A percentile compares a stretch with the other conserved stretches of the same genome.
phyloP scores from a whole-genome alignment of 1,140 invertebrate genomes.

The Sitodiplosis mosellana region DNA sequence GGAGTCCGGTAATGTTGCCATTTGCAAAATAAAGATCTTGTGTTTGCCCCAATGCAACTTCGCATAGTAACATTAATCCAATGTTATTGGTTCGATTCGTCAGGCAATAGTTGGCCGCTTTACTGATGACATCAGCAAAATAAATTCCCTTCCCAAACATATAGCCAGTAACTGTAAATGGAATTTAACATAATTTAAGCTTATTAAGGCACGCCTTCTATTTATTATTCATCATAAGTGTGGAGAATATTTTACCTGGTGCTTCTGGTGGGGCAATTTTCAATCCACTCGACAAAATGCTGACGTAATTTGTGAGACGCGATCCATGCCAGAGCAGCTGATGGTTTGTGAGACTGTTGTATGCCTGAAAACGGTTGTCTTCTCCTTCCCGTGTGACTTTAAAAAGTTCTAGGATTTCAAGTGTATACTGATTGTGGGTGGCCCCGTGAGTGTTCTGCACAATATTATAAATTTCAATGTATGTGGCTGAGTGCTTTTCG shows the following conservation, averaged over 20 bases:
- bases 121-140: conserved; percentile 98
- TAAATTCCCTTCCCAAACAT: conserved; percentile 89
- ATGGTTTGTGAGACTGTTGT: conserved; percentile 64
- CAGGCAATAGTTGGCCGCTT: conserved; percentile 95
- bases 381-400: conserved; percentile 63
- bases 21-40: conserved; percentile 50
- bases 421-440: conserved; percentile 58
- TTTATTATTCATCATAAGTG: no score
- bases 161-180: conserved; percentile 68
- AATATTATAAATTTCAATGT: conserved; percentile 53
- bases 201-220: no score
- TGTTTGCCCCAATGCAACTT: conserved; percentile 90
- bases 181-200: no score
- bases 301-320: conserved; percentile 81
- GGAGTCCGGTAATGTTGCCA: conserved; percentile 56
- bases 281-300: conserved; percentile 91
- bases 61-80: conserved; percentile 79
- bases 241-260: no score
- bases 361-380: conserved; percentile 62
- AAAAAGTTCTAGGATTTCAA: conserved; percentile 58
- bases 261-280: conserved; percentile 93
- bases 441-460: conserved; percentile 72
- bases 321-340: conserved; percentile 95
- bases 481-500: conserved; percentile 53
- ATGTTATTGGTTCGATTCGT: conserved; percentile 47